Conservation (phyloP, 2,888 invertebrate species). For the Lypha dubia region DNA sequence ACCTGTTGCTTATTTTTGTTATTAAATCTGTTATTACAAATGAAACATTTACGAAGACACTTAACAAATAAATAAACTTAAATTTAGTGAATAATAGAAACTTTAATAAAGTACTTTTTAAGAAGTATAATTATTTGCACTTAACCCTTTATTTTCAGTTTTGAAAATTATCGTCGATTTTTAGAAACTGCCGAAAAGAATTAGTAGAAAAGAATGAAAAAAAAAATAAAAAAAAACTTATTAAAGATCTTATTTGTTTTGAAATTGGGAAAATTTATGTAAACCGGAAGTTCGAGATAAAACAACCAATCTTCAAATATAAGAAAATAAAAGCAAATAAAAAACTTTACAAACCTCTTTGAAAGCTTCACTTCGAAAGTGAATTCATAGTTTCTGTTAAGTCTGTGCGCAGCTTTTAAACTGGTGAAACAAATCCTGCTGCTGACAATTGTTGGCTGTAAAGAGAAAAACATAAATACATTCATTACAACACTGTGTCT, state of each 20-base stretch:
- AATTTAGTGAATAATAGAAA: constrained; percentile 28
- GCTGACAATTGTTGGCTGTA: constrained; percentile 87
- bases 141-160: constrained; percentile 56
- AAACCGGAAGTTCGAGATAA: no score
- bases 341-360: constrained; percentile 34
- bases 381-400: not conserved
- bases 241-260: no score
- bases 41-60: constrained; percentile 37
- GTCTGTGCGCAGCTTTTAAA: constrained; percentile 84
- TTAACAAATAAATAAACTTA: constrained; percentile 32
- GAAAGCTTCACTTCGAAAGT: not conserved
- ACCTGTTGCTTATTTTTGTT: not conserved
- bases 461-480: constrained; percentile 15
- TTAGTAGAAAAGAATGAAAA: not conserved
- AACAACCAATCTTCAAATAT: constrained; percentile 11
- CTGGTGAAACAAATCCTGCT: constrained; percentile 89
- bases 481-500: no score
- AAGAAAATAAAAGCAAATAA: not conserved
- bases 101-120: constrained; percentile 40
- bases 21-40: constrained; percentile 35
- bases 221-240: not conserved
- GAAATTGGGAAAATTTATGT: not conserved
- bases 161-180: constrained; percentile 19
- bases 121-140: constrained; percentile 66
- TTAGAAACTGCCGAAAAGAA: constrained; percentile 53